Evolutionary conservation across 1,140 invertebrate species (phyloP), one percentile per base, ranked within the genome.

Genomic region (Cotesia vestalis): DNA sequence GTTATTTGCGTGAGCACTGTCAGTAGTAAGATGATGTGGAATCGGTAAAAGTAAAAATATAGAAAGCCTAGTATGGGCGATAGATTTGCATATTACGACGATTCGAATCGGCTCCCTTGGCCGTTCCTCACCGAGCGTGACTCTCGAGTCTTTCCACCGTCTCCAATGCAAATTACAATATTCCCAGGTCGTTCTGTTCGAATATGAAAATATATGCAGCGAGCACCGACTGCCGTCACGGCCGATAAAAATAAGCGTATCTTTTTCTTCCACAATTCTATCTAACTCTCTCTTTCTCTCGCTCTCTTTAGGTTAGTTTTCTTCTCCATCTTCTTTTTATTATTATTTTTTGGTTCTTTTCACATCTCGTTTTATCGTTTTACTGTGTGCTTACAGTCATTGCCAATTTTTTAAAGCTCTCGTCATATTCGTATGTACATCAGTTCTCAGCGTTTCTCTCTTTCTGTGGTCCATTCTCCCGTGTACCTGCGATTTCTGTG

Each of bases 151-250:
- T 84, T 84, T 81, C 78, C 75, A 75, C 79, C 83, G 80, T 85
- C 79, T 83, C 74, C 76, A 66, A 86, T 86, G 85, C 81, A 86
- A 85, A 86, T 86, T 86, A 83, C 84, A 86, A 86, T 86, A 86
- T 86, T 86, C 81, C 83, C 80, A 77, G 75, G 79, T 73, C 75
- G 71, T 79, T 85, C 80, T n/a, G 78, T 80, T 83, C 78, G 81
- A 79, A 82, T 83, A 81, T 78, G 83, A 85, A 85, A 84, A 86
- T 86, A 80, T 85, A 86, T 83, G 81, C 71, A 67, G 71, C 71
- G 46, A 46, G 40, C 5, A 38, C 46, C 20, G 20, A 36, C 46
- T 59, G 64, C 66, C 78, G 78, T 77, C 75, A 80, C 61, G 70
- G 68, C 73, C 74, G 78, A 84, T 85, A 77, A 81, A 85, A 86